These are phyloP conservation scores for Spondyliosoma cantharus DNA, from an alignment of 2,797 vertebrate species.

Conservation along the genomic window DNA sequence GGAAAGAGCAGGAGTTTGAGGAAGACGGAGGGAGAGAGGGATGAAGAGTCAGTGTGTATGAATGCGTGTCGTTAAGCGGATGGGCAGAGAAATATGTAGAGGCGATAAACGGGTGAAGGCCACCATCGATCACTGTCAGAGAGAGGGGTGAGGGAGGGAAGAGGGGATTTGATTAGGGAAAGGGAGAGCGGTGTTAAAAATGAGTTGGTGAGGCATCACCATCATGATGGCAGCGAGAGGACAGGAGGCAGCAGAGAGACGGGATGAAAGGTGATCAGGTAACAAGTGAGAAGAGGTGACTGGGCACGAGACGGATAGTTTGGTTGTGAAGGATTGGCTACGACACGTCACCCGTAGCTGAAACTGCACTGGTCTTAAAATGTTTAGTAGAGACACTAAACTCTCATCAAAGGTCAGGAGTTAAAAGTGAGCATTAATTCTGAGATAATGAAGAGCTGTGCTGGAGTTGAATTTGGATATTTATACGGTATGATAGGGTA, in stretches of 20 bases:
- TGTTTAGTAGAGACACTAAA: not conserved
- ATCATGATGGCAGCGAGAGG: slow-evolving; percentile 5
- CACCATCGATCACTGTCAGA: slow-evolving; percentile 75
- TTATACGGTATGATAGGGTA: too few relatives aligned
- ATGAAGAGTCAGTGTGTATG: slow-evolving; percentile 59
- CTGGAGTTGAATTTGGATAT: not conserved
- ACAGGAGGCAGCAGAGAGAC: not conserved
- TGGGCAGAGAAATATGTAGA: slow-evolving; percentile 80
- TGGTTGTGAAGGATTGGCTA: not conserved
- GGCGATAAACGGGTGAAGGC: slow-evolving; percentile 78
- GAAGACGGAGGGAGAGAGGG: slow-evolving; percentile 35
- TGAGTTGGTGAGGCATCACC: slow-evolving; percentile 42
- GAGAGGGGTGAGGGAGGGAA: slow-evolving; percentile 59
- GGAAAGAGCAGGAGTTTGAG: slow-evolving; percentile 18
- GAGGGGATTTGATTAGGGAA: slow-evolving; percentile 71
- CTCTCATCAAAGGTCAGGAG: not conserved
- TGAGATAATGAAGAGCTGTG: slow-evolving; percentile 1
- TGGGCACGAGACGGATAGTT: not conserved
- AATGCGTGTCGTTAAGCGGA: slow-evolving; percentile 71
- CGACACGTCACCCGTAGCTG: not conserved
- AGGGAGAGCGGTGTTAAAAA: slow-evolving; percentile 55
- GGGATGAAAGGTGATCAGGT: slow-evolving; percentile 25
- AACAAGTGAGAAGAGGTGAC: slow-evolving; percentile 2
- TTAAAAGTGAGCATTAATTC: not conserved
- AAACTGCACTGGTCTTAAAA: not conserved